Percentiles rank a stretch among this genome's conserved stretches.
phyloP scores from a whole-genome alignment of 2,888 invertebrate genomes.

The Pseudolycoriella hygida region DNA sequence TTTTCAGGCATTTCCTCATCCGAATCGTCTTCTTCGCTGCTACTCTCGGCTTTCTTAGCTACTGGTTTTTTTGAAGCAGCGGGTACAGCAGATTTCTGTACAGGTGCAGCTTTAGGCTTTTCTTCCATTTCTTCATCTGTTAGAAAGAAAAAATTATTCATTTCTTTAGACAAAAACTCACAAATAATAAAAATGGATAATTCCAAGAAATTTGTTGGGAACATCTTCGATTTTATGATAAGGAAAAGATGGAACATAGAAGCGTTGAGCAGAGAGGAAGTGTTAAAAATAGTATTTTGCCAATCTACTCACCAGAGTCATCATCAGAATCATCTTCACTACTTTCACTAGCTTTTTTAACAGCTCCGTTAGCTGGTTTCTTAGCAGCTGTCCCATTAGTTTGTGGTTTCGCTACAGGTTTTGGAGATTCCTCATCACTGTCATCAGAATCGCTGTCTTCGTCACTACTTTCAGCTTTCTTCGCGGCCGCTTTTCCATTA shows the following conservation, averaged over 20 bases:
- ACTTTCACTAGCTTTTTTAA: no score
- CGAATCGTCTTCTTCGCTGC: neutral
- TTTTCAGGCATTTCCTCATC: neutral
- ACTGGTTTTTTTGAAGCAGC: neutral
- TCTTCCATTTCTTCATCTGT: constrained; percentile 1
- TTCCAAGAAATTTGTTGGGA: no score
- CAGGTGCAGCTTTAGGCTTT: neutral
- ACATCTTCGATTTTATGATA: no score
- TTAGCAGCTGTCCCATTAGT: neutral
- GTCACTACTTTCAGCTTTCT: constrained; percentile 1
- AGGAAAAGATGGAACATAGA: no score
- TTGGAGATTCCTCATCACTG: neutral
- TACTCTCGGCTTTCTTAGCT: neutral
- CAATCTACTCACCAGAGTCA: neutral
- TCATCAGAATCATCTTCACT: constrained; percentile 1
- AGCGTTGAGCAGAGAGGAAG: no score
- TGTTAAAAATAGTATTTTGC: no score
- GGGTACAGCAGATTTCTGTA: no score
- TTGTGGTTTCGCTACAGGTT: neutral
- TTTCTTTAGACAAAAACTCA: no score
- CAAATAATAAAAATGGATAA: no score
- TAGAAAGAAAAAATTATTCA: no score
- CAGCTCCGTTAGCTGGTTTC: neutral
- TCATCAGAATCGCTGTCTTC: neutral
- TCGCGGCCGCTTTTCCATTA: neutral